Conservation (phyloP, 2,113 vertebrate genomes). For the Semnornis frantzii region DNA sequence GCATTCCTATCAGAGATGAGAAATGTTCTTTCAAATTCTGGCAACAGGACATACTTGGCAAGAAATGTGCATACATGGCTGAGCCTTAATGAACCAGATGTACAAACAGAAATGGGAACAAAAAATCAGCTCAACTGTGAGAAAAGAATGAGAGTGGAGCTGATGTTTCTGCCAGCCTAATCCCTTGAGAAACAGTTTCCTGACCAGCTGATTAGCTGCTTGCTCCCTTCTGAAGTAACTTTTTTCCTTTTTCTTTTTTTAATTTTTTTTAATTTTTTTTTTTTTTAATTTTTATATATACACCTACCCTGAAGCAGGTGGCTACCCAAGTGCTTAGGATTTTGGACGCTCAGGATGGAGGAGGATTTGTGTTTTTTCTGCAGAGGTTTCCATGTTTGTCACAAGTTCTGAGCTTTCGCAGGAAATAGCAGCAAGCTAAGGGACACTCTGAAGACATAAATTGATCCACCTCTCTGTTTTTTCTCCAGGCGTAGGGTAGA, state of each 20-base stretch:
- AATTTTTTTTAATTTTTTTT: too few relatives aligned
- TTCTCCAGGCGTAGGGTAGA: not conserved
- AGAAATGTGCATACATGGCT: not conserved
- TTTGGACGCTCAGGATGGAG: not conserved
- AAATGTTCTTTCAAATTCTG: not conserved
- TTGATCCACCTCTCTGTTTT: not conserved
- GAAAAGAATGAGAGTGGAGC: not conserved
- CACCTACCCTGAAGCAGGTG: not conserved
- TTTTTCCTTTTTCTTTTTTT: not conserved
- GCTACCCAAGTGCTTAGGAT: rapidly evolving
- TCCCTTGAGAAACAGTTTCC: not conserved
- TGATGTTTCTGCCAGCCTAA: not conserved
- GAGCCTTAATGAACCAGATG: not conserved
- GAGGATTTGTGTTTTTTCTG: not conserved
- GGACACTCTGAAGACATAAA: not conserved
- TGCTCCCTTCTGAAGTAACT: not conserved
- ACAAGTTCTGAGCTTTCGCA: not conserved
- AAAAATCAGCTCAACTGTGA: not conserved
- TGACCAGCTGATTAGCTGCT: not conserved
- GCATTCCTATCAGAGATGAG: not conserved
- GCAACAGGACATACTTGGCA: not conserved
- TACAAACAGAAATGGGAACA: not conserved
- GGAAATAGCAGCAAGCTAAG: not conserved
- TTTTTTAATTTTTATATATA: too few relatives aligned
- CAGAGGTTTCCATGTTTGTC: not conserved